A percentile compares a stretch with the other conserved stretches of the same genome.
phyloP scores from a whole-genome alignment of 1,140 invertebrate species.

The Maconellicoccus hirsutus region DNA sequence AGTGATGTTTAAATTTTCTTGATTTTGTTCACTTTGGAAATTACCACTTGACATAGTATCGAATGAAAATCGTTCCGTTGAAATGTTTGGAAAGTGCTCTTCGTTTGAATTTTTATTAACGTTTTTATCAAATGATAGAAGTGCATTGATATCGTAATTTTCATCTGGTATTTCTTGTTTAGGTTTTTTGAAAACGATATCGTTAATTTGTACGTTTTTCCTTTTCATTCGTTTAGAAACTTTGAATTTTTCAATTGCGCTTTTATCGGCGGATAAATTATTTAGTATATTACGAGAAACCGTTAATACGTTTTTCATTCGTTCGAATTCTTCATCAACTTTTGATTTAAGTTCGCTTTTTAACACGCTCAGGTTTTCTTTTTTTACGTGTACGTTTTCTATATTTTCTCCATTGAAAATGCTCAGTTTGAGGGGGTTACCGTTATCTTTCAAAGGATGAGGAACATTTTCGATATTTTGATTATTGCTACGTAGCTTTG shows the following conservation, averaged over 20 bases:
- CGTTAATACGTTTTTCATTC: not conserved
- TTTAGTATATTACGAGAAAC: not conserved
- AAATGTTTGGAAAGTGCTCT: not conserved
- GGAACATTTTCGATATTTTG: not conserved
- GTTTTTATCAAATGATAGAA: not conserved
- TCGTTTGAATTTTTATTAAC: not conserved
- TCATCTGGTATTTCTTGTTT: conserved; percentile 12
- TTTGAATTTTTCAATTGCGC: not conserved
- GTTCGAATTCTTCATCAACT: not conserved
- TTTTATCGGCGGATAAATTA: not conserved
- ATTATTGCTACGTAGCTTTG: not conserved
- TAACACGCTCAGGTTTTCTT: not conserved
- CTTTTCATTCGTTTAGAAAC: not conserved
- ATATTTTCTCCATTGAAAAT: not conserved
- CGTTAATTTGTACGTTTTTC: not conserved
- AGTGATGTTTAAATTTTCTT: not conserved
- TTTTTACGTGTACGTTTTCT: not conserved
- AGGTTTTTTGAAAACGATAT: not conserved
- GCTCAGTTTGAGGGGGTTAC: not conserved
- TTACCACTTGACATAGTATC: not conserved
- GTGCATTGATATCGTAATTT: conserved; percentile 1
- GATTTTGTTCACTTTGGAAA: not conserved
- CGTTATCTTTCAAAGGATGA: not conserved
- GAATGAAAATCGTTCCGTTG: not conserved
- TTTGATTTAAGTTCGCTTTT: not conserved